Percentiles rank a stretch among this genome's conserved stretches.
Evolutionary conservation across 2,113 vertebrate species (phyloP).

Genomic region (Felis chaus): DNA sequence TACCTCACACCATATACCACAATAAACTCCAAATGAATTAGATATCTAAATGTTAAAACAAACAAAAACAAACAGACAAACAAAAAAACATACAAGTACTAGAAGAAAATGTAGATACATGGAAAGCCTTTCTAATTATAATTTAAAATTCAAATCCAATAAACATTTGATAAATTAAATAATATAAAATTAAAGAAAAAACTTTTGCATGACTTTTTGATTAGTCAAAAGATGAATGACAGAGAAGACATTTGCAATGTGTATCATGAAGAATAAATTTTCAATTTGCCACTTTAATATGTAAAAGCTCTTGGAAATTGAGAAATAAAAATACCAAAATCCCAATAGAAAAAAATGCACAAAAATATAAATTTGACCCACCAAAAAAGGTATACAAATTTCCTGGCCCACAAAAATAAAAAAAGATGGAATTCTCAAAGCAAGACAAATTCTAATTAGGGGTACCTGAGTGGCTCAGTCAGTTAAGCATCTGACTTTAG

Average conservation of each 20-base stretch:
- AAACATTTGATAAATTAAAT: neutral
- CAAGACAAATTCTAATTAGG: neutral
- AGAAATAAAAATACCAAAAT: neutral
- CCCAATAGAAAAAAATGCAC: neutral
- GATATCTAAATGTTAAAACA: neutral
- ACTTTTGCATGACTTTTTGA: neutral
- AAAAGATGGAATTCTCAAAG: neutral
- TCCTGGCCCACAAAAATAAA: neutral
- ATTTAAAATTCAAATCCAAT: neutral
- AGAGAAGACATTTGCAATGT: neutral
- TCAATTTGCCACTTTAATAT: neutral
- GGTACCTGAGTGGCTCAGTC: neutral
- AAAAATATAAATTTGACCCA: neutral
- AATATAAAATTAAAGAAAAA: neutral
- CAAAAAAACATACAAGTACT: neutral
- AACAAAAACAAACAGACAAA: neutral
- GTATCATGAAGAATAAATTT: neutral
- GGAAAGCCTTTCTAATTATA: neutral
- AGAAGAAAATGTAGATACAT: neutral
- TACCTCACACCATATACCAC: neutral
- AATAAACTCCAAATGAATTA: neutral
- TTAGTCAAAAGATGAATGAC: neutral
- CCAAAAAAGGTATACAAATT: neutral
- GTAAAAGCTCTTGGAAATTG: neutral
- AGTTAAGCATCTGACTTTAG: neutral